A percentile compares a stretch with the other conserved stretches of the same genome.
phyloP scores from a whole-genome alignment of 1,140 invertebrate species.

The Caligus rogercresseyi region DNA sequence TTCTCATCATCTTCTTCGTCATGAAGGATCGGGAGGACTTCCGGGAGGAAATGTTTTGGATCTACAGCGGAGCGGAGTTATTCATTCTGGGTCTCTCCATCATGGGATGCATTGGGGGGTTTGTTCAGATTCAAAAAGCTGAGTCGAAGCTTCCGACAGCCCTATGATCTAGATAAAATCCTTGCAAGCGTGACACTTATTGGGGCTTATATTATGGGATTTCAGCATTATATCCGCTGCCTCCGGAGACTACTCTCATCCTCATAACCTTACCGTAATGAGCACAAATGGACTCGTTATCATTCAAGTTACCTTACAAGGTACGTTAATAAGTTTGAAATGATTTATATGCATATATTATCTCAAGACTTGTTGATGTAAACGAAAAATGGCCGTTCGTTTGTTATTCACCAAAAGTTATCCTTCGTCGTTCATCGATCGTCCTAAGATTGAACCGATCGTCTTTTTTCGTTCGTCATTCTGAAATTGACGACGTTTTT shows the following conservation, averaged over 20 bases:
- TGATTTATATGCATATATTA: neutral
- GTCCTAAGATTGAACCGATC: too few relatives aligned
- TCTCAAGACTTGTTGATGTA: too few relatives aligned
- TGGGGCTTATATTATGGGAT: conserved; percentile 40
- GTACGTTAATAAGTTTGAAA: conserved; percentile 9
- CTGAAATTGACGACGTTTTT: too few relatives aligned
- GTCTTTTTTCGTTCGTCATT: too few relatives aligned
- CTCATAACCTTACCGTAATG: conserved; percentile 33
- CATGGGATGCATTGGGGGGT: conserved; percentile 29
- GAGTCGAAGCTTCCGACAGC: conserved; percentile 28
- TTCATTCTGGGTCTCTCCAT: conserved; percentile 30
- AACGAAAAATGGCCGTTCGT: too few relatives aligned
- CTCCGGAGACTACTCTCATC: conserved; percentile 23
- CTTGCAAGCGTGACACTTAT: conserved; percentile 36
- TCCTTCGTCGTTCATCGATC: too few relatives aligned
- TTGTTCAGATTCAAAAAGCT: conserved; percentile 32
- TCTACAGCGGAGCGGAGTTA: conserved; percentile 28
- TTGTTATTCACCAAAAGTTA: too few relatives aligned
- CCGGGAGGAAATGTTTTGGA: conserved; percentile 30
- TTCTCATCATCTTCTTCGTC: conserved; percentile 44
- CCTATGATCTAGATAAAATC: conserved; percentile 33
- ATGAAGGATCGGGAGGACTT: conserved; percentile 40
- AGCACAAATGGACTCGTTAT: conserved; percentile 33
- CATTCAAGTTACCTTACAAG: conserved; percentile 33
- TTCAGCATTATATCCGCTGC: conserved; percentile 36